Base-by-base conservation (phyloP, 2,888 invertebrate genomes). In the Miltochrista miniata region DNA sequence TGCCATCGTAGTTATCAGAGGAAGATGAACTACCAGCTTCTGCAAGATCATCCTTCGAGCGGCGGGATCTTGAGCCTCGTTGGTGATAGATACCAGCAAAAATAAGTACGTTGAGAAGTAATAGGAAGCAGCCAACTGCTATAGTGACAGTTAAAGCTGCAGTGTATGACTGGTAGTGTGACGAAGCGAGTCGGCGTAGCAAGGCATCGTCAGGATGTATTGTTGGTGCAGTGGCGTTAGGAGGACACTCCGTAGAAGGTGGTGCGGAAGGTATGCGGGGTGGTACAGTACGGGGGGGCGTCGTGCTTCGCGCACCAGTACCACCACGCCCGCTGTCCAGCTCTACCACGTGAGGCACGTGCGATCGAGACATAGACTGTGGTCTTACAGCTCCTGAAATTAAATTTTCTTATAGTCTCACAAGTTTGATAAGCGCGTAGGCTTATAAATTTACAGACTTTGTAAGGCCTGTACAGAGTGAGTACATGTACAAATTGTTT, bases 81-180 rank as follows among this genome's bases (percentile, higher is more conserved):
- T 97, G 96, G 72, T 96, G 96, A 75, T 96, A 97, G 56, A 97
- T 97, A 1, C 97, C 97, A 39, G 97, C 97, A 72, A 97, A 97
- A 65, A 98, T 97, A 18, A 97, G 92, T 10, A 97, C 95, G 75
- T 97, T 97, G 24, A 97, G 92, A 29, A 97, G 90, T 8, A 97
- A 90, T 7, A 97, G 92, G 64, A 97, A 96, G 71, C 96, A 96
- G 1, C 96, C 97, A 8, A 97, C 96, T 0, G 96, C 96, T 58
- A 97, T 96, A 0, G 97, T 97, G 29, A 97, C 96, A 7, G 97
- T 96, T 13, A 98, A 89, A 0, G 97, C 97, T 0, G 97, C 97
- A 7, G 97, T 96, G 81, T 97, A 97, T 54, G 96, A 97, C 78
- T 97, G 97, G 74, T 96, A 96, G 72, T 97, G 96, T 54, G 95